Conservation (phyloP, 2,797 vertebrate species). For the Sternotherus odoratus region DNA sequence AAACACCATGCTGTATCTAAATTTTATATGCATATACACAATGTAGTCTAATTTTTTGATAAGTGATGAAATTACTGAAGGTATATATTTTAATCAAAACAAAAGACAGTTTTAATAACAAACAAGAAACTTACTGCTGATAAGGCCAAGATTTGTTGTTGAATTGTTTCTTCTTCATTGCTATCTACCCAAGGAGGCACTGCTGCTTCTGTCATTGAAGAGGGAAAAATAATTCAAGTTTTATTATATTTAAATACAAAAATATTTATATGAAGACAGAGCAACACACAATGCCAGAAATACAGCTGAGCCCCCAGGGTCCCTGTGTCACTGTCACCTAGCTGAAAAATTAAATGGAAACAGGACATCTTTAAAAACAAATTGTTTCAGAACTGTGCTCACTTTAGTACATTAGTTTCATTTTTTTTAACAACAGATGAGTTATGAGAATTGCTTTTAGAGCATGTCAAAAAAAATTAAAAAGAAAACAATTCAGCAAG, state of each 20-base stretch:
- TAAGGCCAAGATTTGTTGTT: slow-evolving; percentile 95
- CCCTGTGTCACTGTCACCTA: background rate
- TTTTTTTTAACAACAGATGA: background rate
- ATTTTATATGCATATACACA: background rate
- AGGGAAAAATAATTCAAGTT: background rate
- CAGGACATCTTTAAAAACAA: background rate
- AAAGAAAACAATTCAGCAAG: background rate
- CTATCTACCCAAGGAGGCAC: slow-evolving; percentile 97
- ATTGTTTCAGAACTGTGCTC: background rate
- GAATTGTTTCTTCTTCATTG: slow-evolving; percentile 96
- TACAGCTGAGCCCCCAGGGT: background rate
- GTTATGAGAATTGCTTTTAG: background rate
- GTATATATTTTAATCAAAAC: slow-evolving; percentile 12
- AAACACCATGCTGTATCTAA: background rate
- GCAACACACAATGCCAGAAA: background rate
- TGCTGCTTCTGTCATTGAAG: slow-evolving; percentile 85
- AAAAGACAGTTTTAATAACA: background rate
- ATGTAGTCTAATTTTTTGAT: background rate
- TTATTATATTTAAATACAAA: background rate
- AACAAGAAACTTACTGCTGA: slow-evolving; percentile 89
- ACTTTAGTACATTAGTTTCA: background rate
- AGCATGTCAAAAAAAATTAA: background rate
- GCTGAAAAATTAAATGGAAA: background rate
- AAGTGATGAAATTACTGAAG: background rate
- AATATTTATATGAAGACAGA: background rate